phyloP scores from a whole-genome alignment of 2,797 vertebrate genomes.

The Enteromius trimaculatus region DNA sequence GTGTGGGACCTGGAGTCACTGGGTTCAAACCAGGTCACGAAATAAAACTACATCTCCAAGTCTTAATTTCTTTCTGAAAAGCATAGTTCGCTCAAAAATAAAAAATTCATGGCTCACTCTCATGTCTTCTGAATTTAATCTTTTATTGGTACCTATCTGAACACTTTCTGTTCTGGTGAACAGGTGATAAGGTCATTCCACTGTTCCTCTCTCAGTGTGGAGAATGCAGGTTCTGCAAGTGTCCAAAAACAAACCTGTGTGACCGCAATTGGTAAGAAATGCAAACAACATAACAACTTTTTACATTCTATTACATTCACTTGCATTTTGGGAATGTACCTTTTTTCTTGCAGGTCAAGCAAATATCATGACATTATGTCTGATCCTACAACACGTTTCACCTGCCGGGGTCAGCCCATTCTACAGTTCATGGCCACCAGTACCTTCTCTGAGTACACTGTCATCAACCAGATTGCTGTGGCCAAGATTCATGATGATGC shows the following conservation, averaged over 20 bases:
- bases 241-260: conserved; percentile 91
- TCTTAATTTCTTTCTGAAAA: not conserved
- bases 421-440: conserved; percentile 93
- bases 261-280: conserved; percentile 84
- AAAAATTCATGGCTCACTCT: not conserved
- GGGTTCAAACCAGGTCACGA: conserved; percentile 74
- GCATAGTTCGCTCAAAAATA: not conserved
- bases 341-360: conserved; percentile 62
- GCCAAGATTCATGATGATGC: conserved; percentile 89
- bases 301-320: not conserved
- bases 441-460: conserved; percentile 94
- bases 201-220: conserved; percentile 88
- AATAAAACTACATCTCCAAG: not conserved
- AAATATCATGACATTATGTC: conserved; percentile 76
- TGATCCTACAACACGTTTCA: conserved; percentile 81
- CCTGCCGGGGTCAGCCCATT: conserved; percentile 85
- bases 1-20: conserved; percentile 77
- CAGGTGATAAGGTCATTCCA: conserved; percentile 91
- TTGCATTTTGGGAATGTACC: not conserved
- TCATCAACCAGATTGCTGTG: conserved; percentile 87
- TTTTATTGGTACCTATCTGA: not conserved
- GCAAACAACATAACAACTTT: not conserved
- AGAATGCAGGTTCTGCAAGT: conserved; percentile 91
- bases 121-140: conserved; percentile 1
- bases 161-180: conserved; percentile 25